Conservation (phyloP, 2,113 vertebrate genomes). For the Leucoraja erinaceus region DNA sequence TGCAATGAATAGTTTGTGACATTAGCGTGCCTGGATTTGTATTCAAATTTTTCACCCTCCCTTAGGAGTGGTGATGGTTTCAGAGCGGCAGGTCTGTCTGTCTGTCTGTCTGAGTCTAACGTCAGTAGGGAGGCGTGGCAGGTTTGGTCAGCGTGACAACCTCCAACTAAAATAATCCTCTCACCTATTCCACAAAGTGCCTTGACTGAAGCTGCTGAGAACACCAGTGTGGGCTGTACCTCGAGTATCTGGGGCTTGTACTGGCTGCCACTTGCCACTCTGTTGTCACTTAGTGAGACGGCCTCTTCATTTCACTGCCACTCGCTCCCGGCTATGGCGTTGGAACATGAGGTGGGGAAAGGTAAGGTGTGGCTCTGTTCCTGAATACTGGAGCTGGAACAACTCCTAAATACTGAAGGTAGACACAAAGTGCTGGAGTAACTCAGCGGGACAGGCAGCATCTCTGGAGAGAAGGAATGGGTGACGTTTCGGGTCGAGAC, state of each 20-base stretch:
- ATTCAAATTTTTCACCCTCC: background rate
- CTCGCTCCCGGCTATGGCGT: background rate
- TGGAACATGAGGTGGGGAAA: background rate
- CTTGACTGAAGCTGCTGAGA: background rate
- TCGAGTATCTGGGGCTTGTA: background rate
- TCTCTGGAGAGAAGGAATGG: no score
- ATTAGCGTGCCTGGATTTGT: background rate
- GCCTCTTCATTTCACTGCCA: background rate
- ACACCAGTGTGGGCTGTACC: background rate
- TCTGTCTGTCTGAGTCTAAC: background rate
- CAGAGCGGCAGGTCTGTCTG: background rate
- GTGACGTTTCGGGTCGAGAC: no score
- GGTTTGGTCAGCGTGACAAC: background rate
- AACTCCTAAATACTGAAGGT: no score
- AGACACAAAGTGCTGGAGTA: no score
- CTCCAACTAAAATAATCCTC: constrained; percentile 1
- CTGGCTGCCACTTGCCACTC: background rate
- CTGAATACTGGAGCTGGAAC: no score
- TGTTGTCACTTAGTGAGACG: background rate
- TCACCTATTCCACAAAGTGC: background rate
- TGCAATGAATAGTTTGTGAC: background rate
- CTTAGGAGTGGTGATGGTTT: background rate
- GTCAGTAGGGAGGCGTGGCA: background rate
- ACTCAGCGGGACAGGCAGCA: no score
- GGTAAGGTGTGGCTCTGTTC: background rate